Percentiles rank a stretch among this genome's conserved stretches.
phyloP scores from a whole-genome alignment of 2,888 invertebrate genomes.

The Harpagoxenus sublaevis region DNA sequence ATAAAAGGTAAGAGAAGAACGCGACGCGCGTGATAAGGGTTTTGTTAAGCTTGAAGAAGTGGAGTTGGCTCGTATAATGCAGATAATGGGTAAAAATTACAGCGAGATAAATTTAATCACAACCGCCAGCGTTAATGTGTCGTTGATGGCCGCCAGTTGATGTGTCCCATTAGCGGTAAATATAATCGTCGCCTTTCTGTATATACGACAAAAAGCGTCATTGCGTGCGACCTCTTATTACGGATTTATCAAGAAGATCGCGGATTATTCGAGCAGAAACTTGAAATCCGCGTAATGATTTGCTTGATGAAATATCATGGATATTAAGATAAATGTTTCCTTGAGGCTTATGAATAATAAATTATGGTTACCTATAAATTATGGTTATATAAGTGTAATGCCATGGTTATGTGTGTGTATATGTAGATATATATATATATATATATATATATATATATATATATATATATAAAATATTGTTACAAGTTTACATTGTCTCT shows the following conservation, averaged over 20 bases:
- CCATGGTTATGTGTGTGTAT: background rate
- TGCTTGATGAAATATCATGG: background rate
- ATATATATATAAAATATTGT: background rate
- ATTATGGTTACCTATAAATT: background rate
- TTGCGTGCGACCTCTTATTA: slow-evolving; percentile 15
- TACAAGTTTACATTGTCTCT: background rate
- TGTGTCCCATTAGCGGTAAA: slow-evolving; percentile 32
- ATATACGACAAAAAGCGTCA: background rate
- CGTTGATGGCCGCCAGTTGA: slow-evolving; percentile 17
- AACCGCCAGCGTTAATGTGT: slow-evolving; percentile 18
- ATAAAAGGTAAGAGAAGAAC: background rate
- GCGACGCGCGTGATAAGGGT: background rate
- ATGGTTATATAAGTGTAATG: too few species aligned
- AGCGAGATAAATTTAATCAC: slow-evolving; percentile 37
- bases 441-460: too few species aligned
- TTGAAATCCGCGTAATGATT: background rate
- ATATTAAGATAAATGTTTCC: background rate
- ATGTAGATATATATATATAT: background rate
- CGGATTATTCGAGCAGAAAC: background rate
- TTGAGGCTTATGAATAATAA: background rate
- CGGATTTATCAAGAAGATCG: slow-evolving; percentile 11
- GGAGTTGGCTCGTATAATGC: slow-evolving; percentile 2
- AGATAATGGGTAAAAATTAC: slow-evolving; percentile 49
- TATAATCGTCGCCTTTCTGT: slow-evolving; percentile 28
- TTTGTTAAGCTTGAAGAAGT: background rate